phyloP scores from a whole-genome alignment of 2,888 invertebrate genomes.

The Caenorhabditis angaria region DNA sequence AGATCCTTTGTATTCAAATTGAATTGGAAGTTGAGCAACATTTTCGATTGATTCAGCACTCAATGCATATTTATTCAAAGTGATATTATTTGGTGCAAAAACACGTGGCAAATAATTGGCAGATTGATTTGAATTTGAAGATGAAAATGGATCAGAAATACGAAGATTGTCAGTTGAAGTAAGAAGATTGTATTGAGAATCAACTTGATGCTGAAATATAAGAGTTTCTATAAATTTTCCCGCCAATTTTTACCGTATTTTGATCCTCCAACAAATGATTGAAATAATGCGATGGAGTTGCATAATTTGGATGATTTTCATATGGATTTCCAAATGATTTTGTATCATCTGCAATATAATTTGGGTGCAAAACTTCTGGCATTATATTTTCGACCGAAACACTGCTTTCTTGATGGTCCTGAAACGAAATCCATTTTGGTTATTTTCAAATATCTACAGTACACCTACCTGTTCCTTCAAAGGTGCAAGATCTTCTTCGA shows the following conservation, averaged over 20 bases:
- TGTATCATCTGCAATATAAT: constrained; percentile 14
- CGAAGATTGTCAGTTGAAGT: constrained; percentile 20
- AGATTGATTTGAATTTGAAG: neutral
- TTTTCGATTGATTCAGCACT: constrained; percentile 16
- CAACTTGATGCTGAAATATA: neutral
- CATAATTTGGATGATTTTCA: constrained; percentile 28
- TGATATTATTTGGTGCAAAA: constrained; percentile 36
- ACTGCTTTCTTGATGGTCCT: neutral
- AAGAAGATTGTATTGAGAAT: constrained; percentile 7
- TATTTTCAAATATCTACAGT: neutral
- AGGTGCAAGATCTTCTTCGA: neutral
- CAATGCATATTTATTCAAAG: constrained; percentile 26
- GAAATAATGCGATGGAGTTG: constrained; percentile 34
- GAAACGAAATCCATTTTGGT: neutral
- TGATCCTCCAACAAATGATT: constrained; percentile 6
- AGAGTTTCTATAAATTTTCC: neutral
- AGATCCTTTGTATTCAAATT: constrained; percentile 9
- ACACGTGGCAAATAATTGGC: neutral
- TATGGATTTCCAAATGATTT: constrained; percentile 34
- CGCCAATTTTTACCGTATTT: neutral
- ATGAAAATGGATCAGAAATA: constrained; percentile 20
- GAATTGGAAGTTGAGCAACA: neutral
- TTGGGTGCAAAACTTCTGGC: constrained; percentile 24
- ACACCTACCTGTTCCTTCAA: neutral
- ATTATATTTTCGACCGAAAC: constrained; percentile 16